Conservation (phyloP, 2,113 vertebrate species). For the Ariopsis seemanni region DNA sequence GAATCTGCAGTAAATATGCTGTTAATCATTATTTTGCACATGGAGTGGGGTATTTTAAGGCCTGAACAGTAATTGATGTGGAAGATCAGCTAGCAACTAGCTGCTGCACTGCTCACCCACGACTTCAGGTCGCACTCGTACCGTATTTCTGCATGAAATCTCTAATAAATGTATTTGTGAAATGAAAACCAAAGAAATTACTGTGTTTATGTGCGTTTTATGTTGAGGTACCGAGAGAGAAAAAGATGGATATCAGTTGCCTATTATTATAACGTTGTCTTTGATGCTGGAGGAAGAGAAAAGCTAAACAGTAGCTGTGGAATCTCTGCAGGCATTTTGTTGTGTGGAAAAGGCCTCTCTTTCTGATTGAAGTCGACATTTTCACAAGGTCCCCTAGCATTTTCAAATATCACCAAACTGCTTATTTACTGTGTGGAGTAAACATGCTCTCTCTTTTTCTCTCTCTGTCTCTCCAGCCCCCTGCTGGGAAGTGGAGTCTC, state of each 20-base stretch:
- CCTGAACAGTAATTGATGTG: slow-evolving; percentile 21
- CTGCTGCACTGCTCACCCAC: slow-evolving; percentile 57
- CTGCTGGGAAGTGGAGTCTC: slow-evolving; percentile 27
- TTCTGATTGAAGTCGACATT: slow-evolving; percentile 36
- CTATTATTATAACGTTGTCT: slow-evolving; percentile 27
- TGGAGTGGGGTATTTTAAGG: not conserved
- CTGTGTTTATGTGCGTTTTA: slow-evolving; percentile 8
- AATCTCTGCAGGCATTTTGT: slow-evolving; percentile 16
- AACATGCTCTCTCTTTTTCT: slow-evolving; percentile 12
- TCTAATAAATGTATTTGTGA: slow-evolving; percentile 25
- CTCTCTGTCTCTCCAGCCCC: not conserved
- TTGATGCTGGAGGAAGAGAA: slow-evolving; percentile 18
- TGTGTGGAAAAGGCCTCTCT: slow-evolving; percentile 14
- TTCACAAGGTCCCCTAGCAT: slow-evolving; percentile 36
- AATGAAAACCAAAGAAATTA: not conserved
- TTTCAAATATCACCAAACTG: slow-evolving; percentile 43
- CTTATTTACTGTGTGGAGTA: slow-evolving; percentile 42
- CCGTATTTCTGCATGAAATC: not conserved
- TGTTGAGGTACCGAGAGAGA: not conserved
- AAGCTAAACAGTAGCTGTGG: slow-evolving; percentile 37
- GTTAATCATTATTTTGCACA: slow-evolving; percentile 42
- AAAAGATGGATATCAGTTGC: not conserved
- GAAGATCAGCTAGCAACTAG: slow-evolving; percentile 46
- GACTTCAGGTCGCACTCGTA: not conserved
- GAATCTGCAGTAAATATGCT: slow-evolving; percentile 58